Base-by-base conservation (phyloP, 2,888 invertebrate species). In the Schrankia costaestrigalis region DNA sequence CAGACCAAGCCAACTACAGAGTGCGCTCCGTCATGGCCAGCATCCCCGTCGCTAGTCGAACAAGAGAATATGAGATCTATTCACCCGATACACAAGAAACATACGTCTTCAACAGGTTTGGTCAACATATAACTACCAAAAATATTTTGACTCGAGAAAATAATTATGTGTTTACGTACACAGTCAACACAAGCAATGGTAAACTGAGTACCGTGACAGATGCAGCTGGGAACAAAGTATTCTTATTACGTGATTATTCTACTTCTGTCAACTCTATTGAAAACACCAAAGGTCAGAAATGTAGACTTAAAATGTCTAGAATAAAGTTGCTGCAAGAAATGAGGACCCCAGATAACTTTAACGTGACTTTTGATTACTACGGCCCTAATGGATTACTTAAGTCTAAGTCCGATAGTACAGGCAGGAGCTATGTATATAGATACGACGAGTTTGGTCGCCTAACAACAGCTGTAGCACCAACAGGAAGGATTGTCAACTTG, bases 51-150 rank as follows among this genome's bases (percentile, higher is more conserved):
- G 94, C 95, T 0, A 95, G 94, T 57, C 90, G 92, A 1, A 91
- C 94, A 0, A 89, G 96, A 25, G 95, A 96, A 67, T 99, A 98
- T 71, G 96, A 97, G 74, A 97, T 99, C 36, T 96, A 95, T 63
- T 96, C 97, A 0, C 96, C 98, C 0, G 97, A 97, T 60, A 96
- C 97, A 2, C 97, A 98, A 76, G 98, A 98, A 76, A 94, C 96
- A 41, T 97, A 97, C 63, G 92, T 97, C 12, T 97, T 97, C 83
- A 97, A 97, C 63, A 89, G 96, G 53, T 97, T 97, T 67, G 99
- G 99, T 0, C 98, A 98, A 71, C 99, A 99, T 68, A 92, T 97
- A 2, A 93, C 95, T 35, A 98, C 98, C 0, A 94, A 94, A 55
- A 97, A 97, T 68, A 97, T 99, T 41, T 86, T 98, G n/a, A 98